Evolutionary conservation across 2,113 vertebrate genomes (phyloP).

Genomic region (Hyla sarda): DNA sequence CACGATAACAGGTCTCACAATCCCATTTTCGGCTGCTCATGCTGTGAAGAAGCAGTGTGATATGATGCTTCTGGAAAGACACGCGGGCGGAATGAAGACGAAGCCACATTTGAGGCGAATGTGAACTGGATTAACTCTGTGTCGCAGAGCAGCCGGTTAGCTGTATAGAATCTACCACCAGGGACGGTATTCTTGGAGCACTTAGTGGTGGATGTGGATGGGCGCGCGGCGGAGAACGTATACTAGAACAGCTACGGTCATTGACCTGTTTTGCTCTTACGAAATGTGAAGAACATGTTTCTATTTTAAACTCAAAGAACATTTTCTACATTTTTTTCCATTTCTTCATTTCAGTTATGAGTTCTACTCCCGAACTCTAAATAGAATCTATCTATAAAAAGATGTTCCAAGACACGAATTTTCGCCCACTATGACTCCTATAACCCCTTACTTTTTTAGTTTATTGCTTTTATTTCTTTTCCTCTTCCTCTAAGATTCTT

Average conservation of each 20-base stretch:
- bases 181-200: conserved; percentile 3
- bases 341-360: no score
- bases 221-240: no score
- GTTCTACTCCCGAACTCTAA: no score
- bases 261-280: neutral
- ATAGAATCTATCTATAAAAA: no score
- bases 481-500: no score
- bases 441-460: no score
- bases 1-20: conserved; percentile 53
- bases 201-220: neutral
- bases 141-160: neutral
- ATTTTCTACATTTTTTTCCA: no score
- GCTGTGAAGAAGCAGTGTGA: conserved; percentile 56
- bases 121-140: conserved; percentile 47
- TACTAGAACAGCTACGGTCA: neutral
- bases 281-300: neutral
- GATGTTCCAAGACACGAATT: no score
- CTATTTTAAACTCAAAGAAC: neutral
- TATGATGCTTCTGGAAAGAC: conserved; percentile 38
- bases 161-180: neutral
- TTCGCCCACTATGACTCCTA: no score
- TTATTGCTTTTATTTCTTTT: no score
- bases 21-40: conserved; percentile 54
- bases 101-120: conserved; percentile 33
- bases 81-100: conserved; percentile 43